phyloP scores from a whole-genome alignment of 2,113 vertebrate species.

The Lichenostomus cassidix region DNA sequence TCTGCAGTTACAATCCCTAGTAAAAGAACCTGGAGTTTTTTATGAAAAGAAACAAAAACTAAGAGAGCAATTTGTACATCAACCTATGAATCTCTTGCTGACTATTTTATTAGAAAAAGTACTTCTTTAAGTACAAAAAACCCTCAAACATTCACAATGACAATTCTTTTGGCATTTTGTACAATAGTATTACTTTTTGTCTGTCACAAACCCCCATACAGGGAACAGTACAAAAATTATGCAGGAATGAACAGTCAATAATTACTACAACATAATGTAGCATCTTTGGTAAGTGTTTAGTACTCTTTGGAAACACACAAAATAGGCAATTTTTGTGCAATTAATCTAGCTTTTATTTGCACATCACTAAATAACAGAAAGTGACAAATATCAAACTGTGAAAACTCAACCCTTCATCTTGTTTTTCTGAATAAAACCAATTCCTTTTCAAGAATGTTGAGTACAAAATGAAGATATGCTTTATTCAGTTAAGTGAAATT shows the following conservation, averaged over 20 bases:
- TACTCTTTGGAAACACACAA: neutral
- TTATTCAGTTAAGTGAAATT: neutral
- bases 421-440: neutral
- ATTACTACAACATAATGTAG: neutral
- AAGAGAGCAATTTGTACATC: neutral
- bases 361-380: neutral
- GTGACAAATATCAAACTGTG: neutral
- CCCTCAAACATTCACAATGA: neutral
- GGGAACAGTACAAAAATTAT: accelerated
- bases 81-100: neutral
- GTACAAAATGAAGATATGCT: neutral
- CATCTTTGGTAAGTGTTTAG: neutral
- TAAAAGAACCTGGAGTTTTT: neutral
- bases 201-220: neutral
- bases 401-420: neutral
- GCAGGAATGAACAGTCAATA: neutral
- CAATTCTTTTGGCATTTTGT: neutral
- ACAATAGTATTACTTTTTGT: accelerated
- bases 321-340: neutral
- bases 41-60: neutral
- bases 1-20: neutral
- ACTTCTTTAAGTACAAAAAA: neutral
- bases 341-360: neutral
- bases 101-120: neutral
- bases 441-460: neutral